Base-by-base conservation (phyloP, 2,888 invertebrate species). In the Oegoconia quadripuncta region DNA sequence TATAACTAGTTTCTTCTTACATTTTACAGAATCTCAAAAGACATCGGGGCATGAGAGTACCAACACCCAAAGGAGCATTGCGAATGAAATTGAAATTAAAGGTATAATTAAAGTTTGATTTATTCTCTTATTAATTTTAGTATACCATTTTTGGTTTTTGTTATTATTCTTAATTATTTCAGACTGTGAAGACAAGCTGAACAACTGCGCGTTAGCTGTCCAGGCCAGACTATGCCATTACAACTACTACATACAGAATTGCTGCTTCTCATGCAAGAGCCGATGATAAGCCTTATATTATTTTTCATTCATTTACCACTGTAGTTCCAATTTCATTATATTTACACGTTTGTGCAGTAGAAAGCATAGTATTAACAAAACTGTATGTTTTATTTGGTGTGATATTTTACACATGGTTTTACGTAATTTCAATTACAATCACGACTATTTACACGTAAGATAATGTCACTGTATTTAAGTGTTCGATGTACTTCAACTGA, bases 191-290 rank as follows among this genome's bases (percentile, higher is more conserved):
- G 96, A 96, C 70, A 91, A 91, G 64, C 89, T 94, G 64, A 81
- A 88, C 28, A 94, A 95, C 76, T 97, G 97, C 68, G 89, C 89
- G 41, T 77, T 96, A 55, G 96, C 95, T 1, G 93, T 94, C 2
- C 95, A 96, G 74, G 95, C 95, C 3, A 90, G 95, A 30, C 90
- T 97, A 2, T 97, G 97, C 71, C 92, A 92, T 59, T 95, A 95
- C 69, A 92, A 93, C 50, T 96, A 95, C 79, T 97, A 97, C 80
- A 90, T 91, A 37, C 90, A 90, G 50, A 93, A 93, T 51, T 97
- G 97, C 73, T 97, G 97, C 68, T 89, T 88, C 33, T 92, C 94
- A n/a, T 94, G 93, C 62, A 62, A 44, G 13, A 64, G 71, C 2
- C 59, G 66, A 53, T 76, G 18, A 35, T 2, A 30, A 35, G 29